phyloP scores from a whole-genome alignment of 2,113 vertebrate species.

The Pandion haliaetus region DNA sequence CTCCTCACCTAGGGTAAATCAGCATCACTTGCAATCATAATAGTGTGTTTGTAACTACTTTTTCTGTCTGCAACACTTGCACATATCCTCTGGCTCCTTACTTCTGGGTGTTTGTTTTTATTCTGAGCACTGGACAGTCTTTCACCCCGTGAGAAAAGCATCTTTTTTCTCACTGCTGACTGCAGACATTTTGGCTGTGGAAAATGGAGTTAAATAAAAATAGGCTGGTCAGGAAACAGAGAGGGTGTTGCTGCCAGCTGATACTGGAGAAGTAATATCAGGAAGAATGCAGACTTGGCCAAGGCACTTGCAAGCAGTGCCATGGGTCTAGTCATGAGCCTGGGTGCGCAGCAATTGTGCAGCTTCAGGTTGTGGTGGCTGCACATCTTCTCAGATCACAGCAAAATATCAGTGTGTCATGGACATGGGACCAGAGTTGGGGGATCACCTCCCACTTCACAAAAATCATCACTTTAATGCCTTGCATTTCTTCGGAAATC shows the following conservation, averaged over 20 bases:
- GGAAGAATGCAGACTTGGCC: constrained; percentile 44
- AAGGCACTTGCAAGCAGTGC: neutral
- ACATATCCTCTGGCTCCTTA: neutral
- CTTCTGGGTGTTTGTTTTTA: neutral
- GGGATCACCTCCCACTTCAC: neutral
- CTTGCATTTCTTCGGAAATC: neutral
- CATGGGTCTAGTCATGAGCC: neutral
- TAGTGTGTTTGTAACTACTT: neutral
- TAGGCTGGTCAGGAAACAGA: constrained; percentile 29
- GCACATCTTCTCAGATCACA: neutral
- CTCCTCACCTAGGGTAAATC: neutral
- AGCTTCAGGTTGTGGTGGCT: neutral
- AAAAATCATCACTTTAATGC: neutral
- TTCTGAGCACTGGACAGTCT: neutral
- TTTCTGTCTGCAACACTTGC: neutral
- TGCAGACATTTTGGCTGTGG: neutral
- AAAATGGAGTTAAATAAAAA: constrained; percentile 4
- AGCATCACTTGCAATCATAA: neutral
- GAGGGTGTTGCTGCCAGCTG: constrained; percentile 20
- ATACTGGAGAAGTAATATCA: constrained; percentile 35
- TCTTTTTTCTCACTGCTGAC: neutral
- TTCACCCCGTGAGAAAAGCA: neutral
- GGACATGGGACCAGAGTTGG: neutral
- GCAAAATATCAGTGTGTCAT: neutral
- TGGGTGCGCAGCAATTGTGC: neutral